A percentile compares a stretch with the other conserved stretches of the same genome.
Evolutionary conservation across 2,888 invertebrate species (phyloP).

Genomic region (Abscondita cerata): DNA sequence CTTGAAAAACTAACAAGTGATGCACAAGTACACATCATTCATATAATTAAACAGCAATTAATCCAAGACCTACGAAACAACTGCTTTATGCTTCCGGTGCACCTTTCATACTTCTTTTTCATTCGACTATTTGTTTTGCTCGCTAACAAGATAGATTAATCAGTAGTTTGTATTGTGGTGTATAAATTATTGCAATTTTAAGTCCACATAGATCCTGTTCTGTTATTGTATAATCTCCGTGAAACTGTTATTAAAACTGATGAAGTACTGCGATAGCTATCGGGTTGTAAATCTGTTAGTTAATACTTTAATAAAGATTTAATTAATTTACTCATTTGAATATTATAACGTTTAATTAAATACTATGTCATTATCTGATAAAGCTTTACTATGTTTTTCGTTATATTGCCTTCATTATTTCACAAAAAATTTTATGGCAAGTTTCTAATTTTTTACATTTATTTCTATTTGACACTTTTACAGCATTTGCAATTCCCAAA

Average conservation of each 20-base stretch:
- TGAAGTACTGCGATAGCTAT: conserved; percentile 14
- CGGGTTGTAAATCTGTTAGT: conserved; percentile 13
- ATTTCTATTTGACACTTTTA: neutral
- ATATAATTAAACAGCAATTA: conserved; percentile 43
- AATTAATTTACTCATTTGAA: conserved; percentile 12
- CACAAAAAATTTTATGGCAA: neutral
- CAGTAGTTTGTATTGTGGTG: conserved; percentile 19
- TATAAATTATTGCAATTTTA: conserved; percentile 23
- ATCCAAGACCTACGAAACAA: conserved; percentile 37
- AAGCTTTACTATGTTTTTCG: neutral
- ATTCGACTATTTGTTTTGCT: conserved; percentile 24
- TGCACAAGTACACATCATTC: conserved; percentile 36
- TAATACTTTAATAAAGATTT: conserved; percentile 15
- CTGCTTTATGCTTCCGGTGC: conserved; percentile 38
- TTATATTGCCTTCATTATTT: neutral
- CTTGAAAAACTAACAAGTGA: conserved; percentile 35
- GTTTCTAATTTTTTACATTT: too few relatives aligned
- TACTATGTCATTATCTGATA: conserved; percentile 8
- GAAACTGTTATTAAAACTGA: conserved; percentile 17
- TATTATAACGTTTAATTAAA: conserved; percentile 7
- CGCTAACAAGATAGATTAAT: conserved; percentile 28
- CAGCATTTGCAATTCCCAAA: neutral
- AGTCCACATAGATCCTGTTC: conserved; percentile 15
- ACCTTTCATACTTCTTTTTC: conserved; percentile 19
- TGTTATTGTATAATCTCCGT: conserved; percentile 4